Evolutionary conservation across 92 coral and sea anemone genomes (phyloP), one percentile per base, ranked within the genome.

Genomic region (Phenganax stokvisi): DNA sequence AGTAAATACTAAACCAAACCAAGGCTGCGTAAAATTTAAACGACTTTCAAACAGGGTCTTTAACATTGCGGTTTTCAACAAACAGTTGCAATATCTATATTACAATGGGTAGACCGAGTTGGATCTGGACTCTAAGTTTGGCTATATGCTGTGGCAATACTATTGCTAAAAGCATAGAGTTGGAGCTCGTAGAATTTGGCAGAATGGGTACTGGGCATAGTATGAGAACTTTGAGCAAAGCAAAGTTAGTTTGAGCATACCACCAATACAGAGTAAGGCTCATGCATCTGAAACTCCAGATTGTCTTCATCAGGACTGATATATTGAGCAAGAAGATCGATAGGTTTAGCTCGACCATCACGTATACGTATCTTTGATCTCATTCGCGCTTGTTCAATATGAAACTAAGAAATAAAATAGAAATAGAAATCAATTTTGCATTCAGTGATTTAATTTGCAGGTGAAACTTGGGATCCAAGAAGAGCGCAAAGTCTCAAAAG

Each of bases 261-360:
- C 96, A 94, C 97, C 28, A 92, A 77, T 12, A 94, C 87, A 29
- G 91, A 90, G 80, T 92, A 94, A 6, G 98, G 98, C 57, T 94
- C 98, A 86, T 94, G 98, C 97, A 94, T 94, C 78, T 94, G 91
- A 20, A 90, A 88, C 63, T 94, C 98, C 44, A 94, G 85, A 72
- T 91, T 90, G 68, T 94, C 91, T 29, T 89, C 97, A 56, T 86
- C 89, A 28, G 87, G 71, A 79, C 88, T 90, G 81, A 94, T 90
- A 60, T 94, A 94, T 67, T 90, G 93, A 11, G 98, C 98, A 77
- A 94, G 84, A 3, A 94, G 89, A 84, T 94, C 98, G 80, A 94
- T 94, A 53, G 98, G 97, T 85, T 94, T 94, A 84, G 97, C 98
- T 90, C 98, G 87, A 28, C 97, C 96, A 87, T 94, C 98, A 73